Evolutionary conservation across 1,140 invertebrate species (phyloP).

Genomic region (Antheraea pernyi): DNA sequence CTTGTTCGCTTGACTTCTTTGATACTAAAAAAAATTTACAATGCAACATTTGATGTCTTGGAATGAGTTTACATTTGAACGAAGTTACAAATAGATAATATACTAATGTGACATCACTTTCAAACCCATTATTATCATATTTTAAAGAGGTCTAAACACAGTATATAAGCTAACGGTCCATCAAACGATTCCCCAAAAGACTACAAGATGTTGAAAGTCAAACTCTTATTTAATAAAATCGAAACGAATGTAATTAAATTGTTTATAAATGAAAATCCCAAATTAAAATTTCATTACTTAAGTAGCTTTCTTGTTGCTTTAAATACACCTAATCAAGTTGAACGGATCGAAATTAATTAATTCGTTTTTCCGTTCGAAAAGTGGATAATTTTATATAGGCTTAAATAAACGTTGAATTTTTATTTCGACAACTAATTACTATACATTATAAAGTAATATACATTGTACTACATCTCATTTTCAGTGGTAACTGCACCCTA

Average conservation of each 20-base stretch:
- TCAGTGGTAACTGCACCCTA: no score
- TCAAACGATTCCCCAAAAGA: background rate
- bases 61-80: no score
- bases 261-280: background rate
- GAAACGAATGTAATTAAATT: conserved; percentile 3
- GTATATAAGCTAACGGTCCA: background rate
- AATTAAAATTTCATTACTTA: conserved; percentile 13
- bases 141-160: background rate
- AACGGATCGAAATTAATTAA: conserved; percentile 9
- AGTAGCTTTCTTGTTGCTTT: background rate
- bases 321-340: conserved; percentile 9
- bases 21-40: no score
- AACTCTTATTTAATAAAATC: conserved; percentile 4
- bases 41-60: no score
- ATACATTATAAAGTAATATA: no score
- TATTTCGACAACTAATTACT: background rate
- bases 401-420: background rate
- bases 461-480: no score
- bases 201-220: background rate
- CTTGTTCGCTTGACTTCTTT: no score
- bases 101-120: no score
- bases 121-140: background rate
- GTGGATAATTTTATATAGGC: background rate
- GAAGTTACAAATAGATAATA: no score
- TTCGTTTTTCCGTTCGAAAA: background rate